Evolutionary conservation across 2,797 vertebrate species (phyloP).

Genomic region (Tiaroga cobitis): DNA sequence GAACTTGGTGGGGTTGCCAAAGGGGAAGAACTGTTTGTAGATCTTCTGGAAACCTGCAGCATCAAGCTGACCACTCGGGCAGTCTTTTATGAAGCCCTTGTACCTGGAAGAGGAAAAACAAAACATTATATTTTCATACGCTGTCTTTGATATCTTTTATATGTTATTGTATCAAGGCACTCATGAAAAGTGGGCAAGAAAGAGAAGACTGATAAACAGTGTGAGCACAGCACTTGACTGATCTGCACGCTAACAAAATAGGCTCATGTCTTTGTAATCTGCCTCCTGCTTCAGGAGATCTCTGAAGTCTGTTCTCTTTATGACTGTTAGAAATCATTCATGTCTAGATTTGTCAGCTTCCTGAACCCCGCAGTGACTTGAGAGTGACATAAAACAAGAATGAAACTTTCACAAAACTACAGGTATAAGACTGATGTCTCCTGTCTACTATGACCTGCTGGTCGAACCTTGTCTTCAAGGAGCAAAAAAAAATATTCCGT

Average conservation of each 20-base stretch:
- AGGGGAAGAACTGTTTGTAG: constrained; percentile 98
- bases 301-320: constrained; percentile 62
- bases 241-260: constrained; percentile 13
- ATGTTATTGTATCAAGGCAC: background rate
- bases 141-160: background rate
- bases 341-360: constrained; percentile 69
- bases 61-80: constrained; percentile 94
- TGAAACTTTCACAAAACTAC: background rate
- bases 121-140: background rate
- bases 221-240: background rate
- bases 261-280: background rate
- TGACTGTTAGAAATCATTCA: constrained; percentile 60
- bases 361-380: constrained; percentile 56
- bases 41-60: constrained; percentile 97
- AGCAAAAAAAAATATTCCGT: too few relatives aligned
- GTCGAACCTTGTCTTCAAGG: background rate
- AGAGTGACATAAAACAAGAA: constrained; percentile 61
- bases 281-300: constrained; percentile 9
- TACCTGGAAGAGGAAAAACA: constrained; percentile 79
- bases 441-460: background rate
- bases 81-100: constrained; percentile 98
- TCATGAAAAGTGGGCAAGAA: background rate
- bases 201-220: background rate
- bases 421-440: background rate
- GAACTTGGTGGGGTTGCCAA: constrained; percentile 95